Base-by-base conservation (phyloP, 2,113 vertebrate genomes). In the Cranoglanis bouderius region DNA sequence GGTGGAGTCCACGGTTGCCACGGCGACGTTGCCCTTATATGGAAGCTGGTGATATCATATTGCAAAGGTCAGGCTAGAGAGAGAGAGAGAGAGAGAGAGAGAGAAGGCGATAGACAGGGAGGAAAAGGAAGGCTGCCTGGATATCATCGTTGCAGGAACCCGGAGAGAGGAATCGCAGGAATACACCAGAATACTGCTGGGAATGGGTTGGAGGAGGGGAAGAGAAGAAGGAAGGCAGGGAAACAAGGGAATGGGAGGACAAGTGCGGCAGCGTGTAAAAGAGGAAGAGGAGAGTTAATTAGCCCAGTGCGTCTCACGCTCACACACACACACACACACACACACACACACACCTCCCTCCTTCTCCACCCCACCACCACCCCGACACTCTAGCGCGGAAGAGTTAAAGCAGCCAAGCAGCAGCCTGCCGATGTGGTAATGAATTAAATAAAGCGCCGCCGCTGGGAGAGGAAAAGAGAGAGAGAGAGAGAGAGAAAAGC, bases 1-100 rank as follows among this genome's bases (percentile, higher is more conserved):
- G 96, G 97, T 97, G 96, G 97, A 98, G 97, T 98, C 96, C 93
- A 87, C 65, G 92, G 97, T 98, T 97, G 95, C 96, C 95, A 91
- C 93, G 93, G 96, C 92, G 96, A 97, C 97, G 89, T 90, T 93
- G 93, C 92, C 95, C 95, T 93, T 96, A 96, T 96, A 95, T 93
- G 95, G 95, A 94, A 90, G 94, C 83, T 85, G 80, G 90, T 93
- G 93, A 92, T 95, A 96, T 96, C 94, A 88, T 93, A 91, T 96
- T 96, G 95, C 95, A 96, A 96, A 96, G 95, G 96, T 96, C 96
- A 95, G 95, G 88, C 89, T 93, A 89, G 89, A 91, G 90, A 92
- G 91, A 93, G 63, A 80, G 63, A 91, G 89, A 90, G 91, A 92
- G 83, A 83, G 90, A 84, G 78, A 63, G 53, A 63, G 57, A 89